phyloP scores from a whole-genome alignment of 2,797 vertebrate species.

The Denticeps clupeoides region DNA sequence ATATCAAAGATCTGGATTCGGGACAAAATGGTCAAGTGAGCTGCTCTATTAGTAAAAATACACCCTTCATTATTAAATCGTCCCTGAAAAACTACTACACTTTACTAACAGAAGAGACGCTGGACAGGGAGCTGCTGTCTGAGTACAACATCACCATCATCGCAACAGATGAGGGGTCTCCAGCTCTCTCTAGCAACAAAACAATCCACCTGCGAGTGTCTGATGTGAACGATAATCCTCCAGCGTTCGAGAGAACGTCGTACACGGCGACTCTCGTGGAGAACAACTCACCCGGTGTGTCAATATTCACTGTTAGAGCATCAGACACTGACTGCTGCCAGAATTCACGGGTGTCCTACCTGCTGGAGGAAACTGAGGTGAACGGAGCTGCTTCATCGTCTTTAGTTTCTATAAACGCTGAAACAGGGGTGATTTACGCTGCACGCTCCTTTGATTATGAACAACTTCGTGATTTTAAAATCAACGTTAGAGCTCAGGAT shows the following conservation, averaged over 20 bases:
- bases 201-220: conserved; percentile 48
- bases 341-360: conserved; percentile 41
- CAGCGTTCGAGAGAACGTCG: conserved; percentile 36
- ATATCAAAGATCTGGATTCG: conserved; percentile 4
- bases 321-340: conserved; percentile 37
- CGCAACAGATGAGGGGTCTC: conserved; percentile 48
- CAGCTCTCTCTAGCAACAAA: conserved; percentile 38
- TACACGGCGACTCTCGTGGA: conserved; percentile 39
- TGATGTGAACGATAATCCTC: conserved; percentile 63
- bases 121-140: conserved; percentile 47
- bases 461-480: not conserved
- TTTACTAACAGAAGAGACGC: conserved; percentile 13
- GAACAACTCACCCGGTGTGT: conserved; percentile 42
- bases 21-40: not conserved
- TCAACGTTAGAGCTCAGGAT: not conserved
- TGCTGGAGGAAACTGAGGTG: not conserved
- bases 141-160: conserved; percentile 59
- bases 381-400: not conserved
- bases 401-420: not conserved
- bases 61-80: not conserved
- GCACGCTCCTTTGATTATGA: not conserved
- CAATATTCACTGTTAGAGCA: conserved; percentile 37
- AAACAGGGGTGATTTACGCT: not conserved
- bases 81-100: not conserved
- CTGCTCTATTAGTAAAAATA: not conserved